A percentile compares a stretch with the other conserved stretches of the same genome.
phyloP scores from a whole-genome alignment of 1,140 invertebrate genomes.

The Drosophila ironensis region DNA sequence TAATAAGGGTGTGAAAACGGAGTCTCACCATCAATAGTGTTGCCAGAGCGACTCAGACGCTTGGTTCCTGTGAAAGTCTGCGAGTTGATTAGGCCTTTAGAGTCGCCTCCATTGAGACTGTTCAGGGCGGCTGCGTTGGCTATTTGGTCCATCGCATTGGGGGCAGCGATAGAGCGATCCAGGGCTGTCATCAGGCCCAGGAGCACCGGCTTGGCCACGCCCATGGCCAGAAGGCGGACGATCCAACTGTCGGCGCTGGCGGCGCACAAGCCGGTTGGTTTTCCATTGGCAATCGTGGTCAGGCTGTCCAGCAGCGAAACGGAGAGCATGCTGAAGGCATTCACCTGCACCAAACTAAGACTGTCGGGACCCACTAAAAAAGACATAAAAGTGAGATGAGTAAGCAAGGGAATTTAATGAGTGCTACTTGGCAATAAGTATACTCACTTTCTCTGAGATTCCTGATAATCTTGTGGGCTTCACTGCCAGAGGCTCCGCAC shows the following conservation, averaged over 20 bases:
- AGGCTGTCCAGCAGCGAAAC: constrained; percentile 50
- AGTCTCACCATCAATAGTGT: background rate
- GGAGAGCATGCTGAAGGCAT: constrained; percentile 56
- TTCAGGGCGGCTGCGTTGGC: constrained; percentile 16
- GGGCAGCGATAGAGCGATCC: constrained; percentile 22
- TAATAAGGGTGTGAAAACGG: background rate
- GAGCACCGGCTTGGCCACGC: constrained; percentile 47
- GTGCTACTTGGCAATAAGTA: background rate
- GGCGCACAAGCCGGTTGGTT: constrained; percentile 49
- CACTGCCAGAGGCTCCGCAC: constrained; percentile 43
- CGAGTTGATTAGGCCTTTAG: background rate
- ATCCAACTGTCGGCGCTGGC: constrained; percentile 51
- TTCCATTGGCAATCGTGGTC: constrained; percentile 38
- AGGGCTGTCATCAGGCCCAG: constrained; percentile 55
- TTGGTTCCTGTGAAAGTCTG: constrained; percentile 26
- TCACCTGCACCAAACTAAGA: constrained; percentile 37
- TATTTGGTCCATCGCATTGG: constrained; percentile 1
- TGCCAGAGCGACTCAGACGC: constrained; percentile 14
- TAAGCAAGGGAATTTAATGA: too few species aligned
- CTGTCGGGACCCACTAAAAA: constrained; percentile 55
- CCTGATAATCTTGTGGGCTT: constrained; percentile 47
- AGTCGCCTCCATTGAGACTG: constrained; percentile 17
- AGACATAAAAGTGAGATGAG: background rate
- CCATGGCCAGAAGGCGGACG: constrained; percentile 58
- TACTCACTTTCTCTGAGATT: constrained; percentile 64